Evolutionary conservation across 2,113 vertebrate genomes (phyloP).

Genomic region (Albula goreensis): DNA sequence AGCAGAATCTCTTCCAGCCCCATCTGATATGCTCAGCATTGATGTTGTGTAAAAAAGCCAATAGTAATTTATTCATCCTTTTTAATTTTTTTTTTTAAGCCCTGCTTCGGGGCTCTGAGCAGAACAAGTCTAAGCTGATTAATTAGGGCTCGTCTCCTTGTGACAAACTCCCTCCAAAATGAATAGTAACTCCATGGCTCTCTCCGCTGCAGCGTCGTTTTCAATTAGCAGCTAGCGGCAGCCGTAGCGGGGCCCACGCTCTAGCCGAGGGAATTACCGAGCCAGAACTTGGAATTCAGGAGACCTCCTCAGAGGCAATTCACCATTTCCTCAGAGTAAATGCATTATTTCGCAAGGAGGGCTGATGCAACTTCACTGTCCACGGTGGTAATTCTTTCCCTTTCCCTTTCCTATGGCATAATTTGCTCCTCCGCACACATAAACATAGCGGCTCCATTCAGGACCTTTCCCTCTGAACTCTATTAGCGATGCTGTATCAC

Average conservation of each 20-base stretch:
- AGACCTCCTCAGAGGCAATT: slow-evolving; percentile 34
- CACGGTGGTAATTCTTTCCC: slow-evolving; percentile 49
- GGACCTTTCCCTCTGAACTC: not conserved
- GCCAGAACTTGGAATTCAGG: slow-evolving; percentile 49
- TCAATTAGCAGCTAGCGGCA: slow-evolving; percentile 28
- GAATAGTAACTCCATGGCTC: slow-evolving; percentile 35
- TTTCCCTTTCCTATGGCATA: not conserved
- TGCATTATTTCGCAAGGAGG: slow-evolving; percentile 50
- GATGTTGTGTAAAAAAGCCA: slow-evolving; percentile 24
- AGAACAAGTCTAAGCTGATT: slow-evolving; percentile 42
- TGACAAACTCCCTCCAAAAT: slow-evolving; percentile 47
- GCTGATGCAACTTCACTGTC: slow-evolving; percentile 63
- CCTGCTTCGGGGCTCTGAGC: slow-evolving; percentile 31
- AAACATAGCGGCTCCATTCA: not conserved
- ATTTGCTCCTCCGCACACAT: not conserved
- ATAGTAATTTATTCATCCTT: slow-evolving; percentile 23
- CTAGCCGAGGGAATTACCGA: not conserved
- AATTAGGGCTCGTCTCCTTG: slow-evolving; percentile 42
- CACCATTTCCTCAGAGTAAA: slow-evolving; percentile 22
- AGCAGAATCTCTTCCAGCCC: not conserved
- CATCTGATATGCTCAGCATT: slow-evolving; percentile 22
- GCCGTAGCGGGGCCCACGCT: slow-evolving; percentile 23
- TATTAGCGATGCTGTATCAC: not conserved
- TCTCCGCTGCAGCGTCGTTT: slow-evolving; percentile 57
- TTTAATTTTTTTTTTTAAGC: not conserved